Conservation (phyloP, 2,888 invertebrate genomes). For the Empis stercorea region DNA sequence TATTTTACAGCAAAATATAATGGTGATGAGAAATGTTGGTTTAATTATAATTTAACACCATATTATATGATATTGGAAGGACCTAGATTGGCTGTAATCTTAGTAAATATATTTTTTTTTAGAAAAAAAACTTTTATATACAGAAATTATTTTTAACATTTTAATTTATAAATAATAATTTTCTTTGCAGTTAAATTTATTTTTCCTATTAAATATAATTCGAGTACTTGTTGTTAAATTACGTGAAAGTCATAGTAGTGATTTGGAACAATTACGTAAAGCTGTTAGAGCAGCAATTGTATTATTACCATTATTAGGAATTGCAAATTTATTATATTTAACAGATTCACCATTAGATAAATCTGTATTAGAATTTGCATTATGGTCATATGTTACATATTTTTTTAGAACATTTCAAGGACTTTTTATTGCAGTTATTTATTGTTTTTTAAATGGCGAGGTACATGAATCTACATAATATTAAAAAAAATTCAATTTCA, state of each 20-base stretch:
- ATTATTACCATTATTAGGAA: constrained; percentile 65
- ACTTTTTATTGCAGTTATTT: constrained; percentile 63
- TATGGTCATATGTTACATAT: constrained; percentile 69
- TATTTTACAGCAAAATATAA: constrained; percentile 43
- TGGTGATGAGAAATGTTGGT: constrained; percentile 49
- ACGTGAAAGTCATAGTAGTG: constrained; percentile 56
- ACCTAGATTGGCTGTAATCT: constrained; percentile 64
- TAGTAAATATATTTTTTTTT: constrained; percentile 43
- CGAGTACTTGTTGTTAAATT: constrained; percentile 64
- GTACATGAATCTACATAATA: constrained; percentile 38
- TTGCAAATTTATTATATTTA: constrained; percentile 64
- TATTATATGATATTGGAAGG: constrained; percentile 88
- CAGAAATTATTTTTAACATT: no score
- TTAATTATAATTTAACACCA: constrained; percentile 65
- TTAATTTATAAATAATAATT: not conserved
- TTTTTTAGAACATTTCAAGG: constrained; percentile 77
- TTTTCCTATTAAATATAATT: constrained; percentile 68
- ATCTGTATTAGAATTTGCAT: constrained; percentile 54
- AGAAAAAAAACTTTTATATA: no score
- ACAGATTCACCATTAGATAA: constrained; percentile 53
- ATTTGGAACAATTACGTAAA: constrained; percentile 64
- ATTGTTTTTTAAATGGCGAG: constrained; percentile 76
- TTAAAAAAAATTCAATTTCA: not conserved
- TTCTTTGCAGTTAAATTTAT: constrained; percentile 53
- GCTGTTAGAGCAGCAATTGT: constrained; percentile 68